phyloP scores from a whole-genome alignment of 2,888 invertebrate species.

The Strigamia transsilvanica region DNA sequence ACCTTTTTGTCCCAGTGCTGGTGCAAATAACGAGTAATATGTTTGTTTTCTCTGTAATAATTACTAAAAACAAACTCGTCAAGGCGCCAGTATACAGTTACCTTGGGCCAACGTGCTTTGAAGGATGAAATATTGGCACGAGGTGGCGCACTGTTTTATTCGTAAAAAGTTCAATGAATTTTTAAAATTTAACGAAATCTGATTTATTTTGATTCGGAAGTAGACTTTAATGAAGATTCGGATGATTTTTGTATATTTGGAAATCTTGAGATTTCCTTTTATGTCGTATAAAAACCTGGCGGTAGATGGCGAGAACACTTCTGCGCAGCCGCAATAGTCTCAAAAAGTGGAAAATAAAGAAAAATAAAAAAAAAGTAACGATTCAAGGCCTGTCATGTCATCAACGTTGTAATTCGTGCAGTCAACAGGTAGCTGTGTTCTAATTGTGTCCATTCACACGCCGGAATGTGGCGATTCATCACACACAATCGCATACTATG shows the following conservation, averaged over 20 bases:
- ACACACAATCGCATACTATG: not conserved
- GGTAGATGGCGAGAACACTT: too few species aligned
- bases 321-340: not conserved
- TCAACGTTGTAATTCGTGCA: not conserved
- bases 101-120: too few species aligned
- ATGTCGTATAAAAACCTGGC: too few species aligned
- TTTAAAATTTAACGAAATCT: too few species aligned
- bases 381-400: not conserved
- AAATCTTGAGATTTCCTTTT: too few species aligned
- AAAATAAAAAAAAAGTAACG: not conserved
- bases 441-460: not conserved
- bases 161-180: too few species aligned
- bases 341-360: not conserved
- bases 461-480: not conserved
- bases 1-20: constrained; percentile 96
- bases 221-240: too few species aligned
- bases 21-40: constrained; percentile 91
- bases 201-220: too few species aligned
- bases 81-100: too few species aligned
- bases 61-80: constrained; percentile 81
- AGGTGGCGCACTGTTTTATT: too few species aligned
- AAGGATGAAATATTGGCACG: too few species aligned
- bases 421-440: not conserved
- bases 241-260: too few species aligned
- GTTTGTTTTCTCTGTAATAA: constrained; percentile 94